Conservation (phyloP, 2,113 vertebrate species). For the Tyrannus savana region DNA sequence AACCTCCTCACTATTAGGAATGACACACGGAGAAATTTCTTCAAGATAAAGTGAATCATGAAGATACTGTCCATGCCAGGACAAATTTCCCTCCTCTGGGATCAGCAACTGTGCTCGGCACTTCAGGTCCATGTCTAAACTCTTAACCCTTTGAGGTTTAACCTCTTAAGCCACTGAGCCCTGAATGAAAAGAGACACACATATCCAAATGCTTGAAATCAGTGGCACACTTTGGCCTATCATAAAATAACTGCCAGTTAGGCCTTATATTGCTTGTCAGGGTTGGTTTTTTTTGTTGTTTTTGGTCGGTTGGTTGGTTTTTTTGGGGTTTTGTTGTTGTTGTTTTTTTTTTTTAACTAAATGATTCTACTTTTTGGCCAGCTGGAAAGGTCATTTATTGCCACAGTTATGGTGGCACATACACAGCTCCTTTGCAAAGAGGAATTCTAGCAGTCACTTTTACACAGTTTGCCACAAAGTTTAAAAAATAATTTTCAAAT, state of each 20-base stretch:
- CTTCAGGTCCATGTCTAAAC: not conserved
- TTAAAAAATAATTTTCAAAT: not conserved
- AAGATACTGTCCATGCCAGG: not conserved
- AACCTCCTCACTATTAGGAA: not conserved
- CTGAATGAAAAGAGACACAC: not conserved
- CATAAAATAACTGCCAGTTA: not conserved
- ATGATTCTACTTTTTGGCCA: not conserved
- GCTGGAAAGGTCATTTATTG: not conserved
- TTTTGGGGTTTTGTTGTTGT: not conserved
- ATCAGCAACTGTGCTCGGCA: not conserved
- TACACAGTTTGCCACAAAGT: not conserved
- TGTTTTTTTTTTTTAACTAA: not conserved
- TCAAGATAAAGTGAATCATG: not conserved
- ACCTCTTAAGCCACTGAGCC: not conserved
- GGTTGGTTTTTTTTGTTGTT: not conserved
- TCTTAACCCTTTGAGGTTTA: not conserved
- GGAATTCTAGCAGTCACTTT: not conserved
- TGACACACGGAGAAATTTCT: not conserved
- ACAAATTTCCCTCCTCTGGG: not conserved
- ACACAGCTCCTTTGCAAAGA: not conserved
- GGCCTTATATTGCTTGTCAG: not conserved
- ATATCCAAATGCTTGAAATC: not conserved
- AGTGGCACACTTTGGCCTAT: not conserved
- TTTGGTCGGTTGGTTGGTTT: not conserved
- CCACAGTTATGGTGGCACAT: not conserved